These are phyloP conservation scores for Drosophila infuscata DNA, from an alignment of 2,888 invertebrate species.

Conservation along the genomic window DNA sequence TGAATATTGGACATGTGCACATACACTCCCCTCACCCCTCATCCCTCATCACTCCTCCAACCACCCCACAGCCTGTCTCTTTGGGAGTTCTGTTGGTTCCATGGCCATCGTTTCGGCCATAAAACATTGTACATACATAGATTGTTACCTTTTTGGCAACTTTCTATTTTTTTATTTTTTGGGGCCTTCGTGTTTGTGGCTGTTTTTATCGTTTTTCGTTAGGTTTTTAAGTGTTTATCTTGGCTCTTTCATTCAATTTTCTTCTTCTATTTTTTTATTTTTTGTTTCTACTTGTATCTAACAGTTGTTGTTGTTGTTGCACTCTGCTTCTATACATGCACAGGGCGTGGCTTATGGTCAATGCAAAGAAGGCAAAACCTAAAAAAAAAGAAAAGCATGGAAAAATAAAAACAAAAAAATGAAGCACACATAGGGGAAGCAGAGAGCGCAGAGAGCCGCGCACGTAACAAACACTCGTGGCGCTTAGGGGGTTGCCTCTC, in stretches of 20 bases:
- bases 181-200: slow-evolving; percentile 55
- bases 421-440: slow-evolving; percentile 64
- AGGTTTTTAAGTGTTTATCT: slow-evolving; percentile 77
- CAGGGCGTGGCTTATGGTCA: slow-evolving; percentile 84
- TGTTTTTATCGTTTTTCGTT: slow-evolving; percentile 72
- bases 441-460: slow-evolving; percentile 31
- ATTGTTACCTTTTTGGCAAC: slow-evolving; percentile 75
- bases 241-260: slow-evolving; percentile 76
- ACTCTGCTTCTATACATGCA: slow-evolving; percentile 73
- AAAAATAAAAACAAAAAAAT: slow-evolving; percentile 30
- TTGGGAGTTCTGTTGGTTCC: slow-evolving; percentile 2
- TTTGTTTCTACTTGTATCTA: slow-evolving; percentile 60
- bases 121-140: slow-evolving; percentile 59
- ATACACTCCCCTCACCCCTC: background rate
- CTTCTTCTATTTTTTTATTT: slow-evolving; percentile 28
- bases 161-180: slow-evolving; percentile 46
- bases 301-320: slow-evolving; percentile 75
- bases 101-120: slow-evolving; percentile 36
- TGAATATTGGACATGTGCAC: slow-evolving; percentile 80
- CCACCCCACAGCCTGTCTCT: background rate
- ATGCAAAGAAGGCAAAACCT: slow-evolving; percentile 56
- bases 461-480: slow-evolving; percentile 27
- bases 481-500: slow-evolving; percentile 68
- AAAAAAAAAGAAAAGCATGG: slow-evolving; percentile 20
- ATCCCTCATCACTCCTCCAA: background rate